These are phyloP conservation scores for Suillia variegata DNA, from an alignment of 2,888 invertebrate genomes.

Conservation along the genomic window DNA sequence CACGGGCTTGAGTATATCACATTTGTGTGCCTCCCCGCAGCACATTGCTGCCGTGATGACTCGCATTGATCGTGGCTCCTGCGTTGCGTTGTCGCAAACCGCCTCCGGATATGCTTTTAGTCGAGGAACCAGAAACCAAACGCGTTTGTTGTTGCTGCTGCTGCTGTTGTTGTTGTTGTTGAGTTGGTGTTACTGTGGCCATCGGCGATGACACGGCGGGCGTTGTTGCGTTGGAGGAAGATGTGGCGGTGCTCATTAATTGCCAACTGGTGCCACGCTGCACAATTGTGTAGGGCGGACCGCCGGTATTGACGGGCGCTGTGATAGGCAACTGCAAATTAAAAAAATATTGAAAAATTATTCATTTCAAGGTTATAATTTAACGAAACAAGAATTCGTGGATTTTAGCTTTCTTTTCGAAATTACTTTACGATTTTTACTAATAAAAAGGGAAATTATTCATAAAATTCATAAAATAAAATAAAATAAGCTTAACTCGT, in stretches of 20 bases:
- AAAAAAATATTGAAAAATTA: not conserved
- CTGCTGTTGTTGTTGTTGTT: constrained; percentile 10
- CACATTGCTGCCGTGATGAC: not conserved
- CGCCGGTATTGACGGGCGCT: constrained; percentile 33
- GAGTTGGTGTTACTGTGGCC: constrained; percentile 21
- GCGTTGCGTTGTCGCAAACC: too few species aligned
- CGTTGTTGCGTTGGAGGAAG: constrained; percentile 1
- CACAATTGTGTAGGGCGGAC: constrained; percentile 38
- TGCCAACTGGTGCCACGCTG: constrained; percentile 46
- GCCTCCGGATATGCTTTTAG: constrained; percentile 7
- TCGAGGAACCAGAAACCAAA: not conserved
- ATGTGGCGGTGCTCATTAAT: constrained; percentile 29
- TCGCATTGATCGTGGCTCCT: not conserved
- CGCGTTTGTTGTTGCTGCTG: constrained; percentile 10
- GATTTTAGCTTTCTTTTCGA: not conserved
- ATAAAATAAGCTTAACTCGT: too few species aligned
- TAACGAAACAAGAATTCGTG: too few species aligned
- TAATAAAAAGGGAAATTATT: too few species aligned
- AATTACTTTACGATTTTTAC: not conserved
- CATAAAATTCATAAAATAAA: too few species aligned
- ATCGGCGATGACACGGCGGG: not conserved
- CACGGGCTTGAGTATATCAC: not conserved
- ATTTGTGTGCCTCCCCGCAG: not conserved
- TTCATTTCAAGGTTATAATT: not conserved
- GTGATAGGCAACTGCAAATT: constrained; percentile 55